Evolutionary conservation across 2,888 invertebrate species (phyloP).

Genomic region (Beris chalybata): DNA sequence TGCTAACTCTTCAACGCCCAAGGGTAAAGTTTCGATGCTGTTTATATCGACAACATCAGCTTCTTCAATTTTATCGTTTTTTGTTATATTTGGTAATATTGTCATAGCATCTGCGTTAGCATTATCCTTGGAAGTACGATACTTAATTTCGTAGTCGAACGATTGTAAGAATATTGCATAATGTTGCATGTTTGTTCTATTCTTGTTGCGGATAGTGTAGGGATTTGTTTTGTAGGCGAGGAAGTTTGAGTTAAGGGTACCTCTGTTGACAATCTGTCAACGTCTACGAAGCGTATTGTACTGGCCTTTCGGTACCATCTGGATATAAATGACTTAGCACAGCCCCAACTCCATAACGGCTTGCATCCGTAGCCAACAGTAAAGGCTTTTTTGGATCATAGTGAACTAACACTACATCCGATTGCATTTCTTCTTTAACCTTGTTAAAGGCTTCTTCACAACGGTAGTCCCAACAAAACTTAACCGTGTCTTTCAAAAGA

Average conservation of each 20-base stretch:
- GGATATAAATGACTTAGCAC: too few species aligned
- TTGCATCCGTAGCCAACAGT: too few species aligned
- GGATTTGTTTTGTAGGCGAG: too few species aligned
- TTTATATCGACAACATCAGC: conserved; percentile 21
- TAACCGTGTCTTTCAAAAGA: conserved; percentile 41
- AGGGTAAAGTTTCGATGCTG: too few species aligned
- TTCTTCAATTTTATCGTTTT: too few species aligned
- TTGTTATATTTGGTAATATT: conserved; percentile 32
- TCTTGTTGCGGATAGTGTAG: conserved; percentile 40
- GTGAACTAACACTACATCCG: conserved; percentile 42
- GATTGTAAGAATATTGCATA: conserved; percentile 41
- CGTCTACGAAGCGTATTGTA: too few species aligned
- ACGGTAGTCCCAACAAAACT: conserved; percentile 42
- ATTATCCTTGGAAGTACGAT: conserved; percentile 33
- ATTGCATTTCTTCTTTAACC: conserved; percentile 43
- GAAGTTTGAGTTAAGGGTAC: too few species aligned
- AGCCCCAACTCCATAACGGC: too few species aligned
- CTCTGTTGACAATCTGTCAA: too few species aligned
- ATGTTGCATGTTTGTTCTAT: too few species aligned
- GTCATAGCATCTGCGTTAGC: conserved; percentile 40
- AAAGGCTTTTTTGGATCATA: conserved; percentile 44
- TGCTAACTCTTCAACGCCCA: too few species aligned
- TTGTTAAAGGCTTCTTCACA: conserved; percentile 42
- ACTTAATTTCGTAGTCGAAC: conserved; percentile 40
- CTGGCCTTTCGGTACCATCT: too few species aligned